These are phyloP conservation scores for Lophotis ruficrista DNA, from an alignment of 2,113 vertebrate genomes.

Conservation along the genomic window DNA sequence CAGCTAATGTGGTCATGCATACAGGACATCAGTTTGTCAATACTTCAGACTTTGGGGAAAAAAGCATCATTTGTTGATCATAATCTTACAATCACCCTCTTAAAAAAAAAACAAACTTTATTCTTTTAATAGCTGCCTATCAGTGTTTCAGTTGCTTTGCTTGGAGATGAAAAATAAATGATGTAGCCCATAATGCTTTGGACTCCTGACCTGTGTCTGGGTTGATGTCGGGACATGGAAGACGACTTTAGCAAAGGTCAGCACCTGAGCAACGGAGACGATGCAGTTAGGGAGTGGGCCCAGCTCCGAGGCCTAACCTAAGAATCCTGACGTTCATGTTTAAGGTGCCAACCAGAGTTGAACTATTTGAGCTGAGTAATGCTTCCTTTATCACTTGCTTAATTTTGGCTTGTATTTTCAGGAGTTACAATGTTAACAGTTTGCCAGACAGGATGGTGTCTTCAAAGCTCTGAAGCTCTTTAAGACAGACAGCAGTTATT, in stretches of 20 bases:
- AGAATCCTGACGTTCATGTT: not conserved
- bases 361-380: not conserved
- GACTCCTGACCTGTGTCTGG: not conserved
- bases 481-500: not conserved
- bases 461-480: not conserved
- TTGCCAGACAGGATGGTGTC: fast-evolving
- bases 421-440: not conserved
- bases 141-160: not conserved
- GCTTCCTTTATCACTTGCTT: not conserved
- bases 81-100: not conserved
- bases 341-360: not conserved
- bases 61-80: not conserved
- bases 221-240: not conserved
- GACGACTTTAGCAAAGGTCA: not conserved
- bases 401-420: not conserved
- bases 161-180: not conserved
- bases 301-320: too few species aligned
- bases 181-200: not conserved
- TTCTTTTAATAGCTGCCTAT: not conserved
- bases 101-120: too few species aligned
- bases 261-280: not conserved
- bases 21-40: not conserved
- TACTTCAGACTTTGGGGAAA: not conserved
- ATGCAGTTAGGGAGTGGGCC: fast-evolving
- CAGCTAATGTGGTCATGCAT: not conserved